phyloP scores from a whole-genome alignment of 92 coral and sea anemone genomes.

The Diadumene lineata region DNA sequence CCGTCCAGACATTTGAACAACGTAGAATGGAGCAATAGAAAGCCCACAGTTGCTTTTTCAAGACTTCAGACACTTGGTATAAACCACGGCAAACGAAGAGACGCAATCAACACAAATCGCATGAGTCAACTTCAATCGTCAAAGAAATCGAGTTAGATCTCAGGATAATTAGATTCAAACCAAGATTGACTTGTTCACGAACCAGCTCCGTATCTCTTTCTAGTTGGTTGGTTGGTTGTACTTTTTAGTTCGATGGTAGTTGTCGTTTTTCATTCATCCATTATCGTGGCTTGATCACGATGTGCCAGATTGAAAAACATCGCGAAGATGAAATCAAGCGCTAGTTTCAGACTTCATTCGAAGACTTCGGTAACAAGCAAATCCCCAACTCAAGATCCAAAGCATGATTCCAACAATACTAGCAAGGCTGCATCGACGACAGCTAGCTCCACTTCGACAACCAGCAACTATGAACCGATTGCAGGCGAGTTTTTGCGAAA shows the following conservation, averaged over 20 bases:
- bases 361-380: constrained; percentile 25
- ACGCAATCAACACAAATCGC: not conserved
- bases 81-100: not conserved
- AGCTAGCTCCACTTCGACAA: constrained; percentile 2
- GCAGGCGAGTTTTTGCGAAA: constrained; percentile 34
- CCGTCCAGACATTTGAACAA: constrained; percentile 29
- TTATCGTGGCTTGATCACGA: constrained; percentile 11
- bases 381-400: constrained; percentile 5
- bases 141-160: not conserved
- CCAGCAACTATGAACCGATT: constrained; percentile 35
- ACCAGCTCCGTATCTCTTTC: not conserved
- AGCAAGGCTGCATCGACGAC: constrained; percentile 14
- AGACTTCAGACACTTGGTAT: not conserved
- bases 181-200: not conserved
- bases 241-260: not conserved
- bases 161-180: not conserved
- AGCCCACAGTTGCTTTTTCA: constrained; percentile 16
- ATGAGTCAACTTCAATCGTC: not conserved
- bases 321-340: constrained; percentile 81
- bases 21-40: constrained; percentile 4
- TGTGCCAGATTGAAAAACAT: not conserved
- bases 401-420: constrained; percentile 1
- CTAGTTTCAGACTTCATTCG: constrained; percentile 64
- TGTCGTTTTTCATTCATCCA: not conserved
- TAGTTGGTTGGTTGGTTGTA: not conserved